These are phyloP conservation scores for Tyto alba DNA, from an alignment of 2,113 vertebrate species.

Conservation along the genomic window DNA sequence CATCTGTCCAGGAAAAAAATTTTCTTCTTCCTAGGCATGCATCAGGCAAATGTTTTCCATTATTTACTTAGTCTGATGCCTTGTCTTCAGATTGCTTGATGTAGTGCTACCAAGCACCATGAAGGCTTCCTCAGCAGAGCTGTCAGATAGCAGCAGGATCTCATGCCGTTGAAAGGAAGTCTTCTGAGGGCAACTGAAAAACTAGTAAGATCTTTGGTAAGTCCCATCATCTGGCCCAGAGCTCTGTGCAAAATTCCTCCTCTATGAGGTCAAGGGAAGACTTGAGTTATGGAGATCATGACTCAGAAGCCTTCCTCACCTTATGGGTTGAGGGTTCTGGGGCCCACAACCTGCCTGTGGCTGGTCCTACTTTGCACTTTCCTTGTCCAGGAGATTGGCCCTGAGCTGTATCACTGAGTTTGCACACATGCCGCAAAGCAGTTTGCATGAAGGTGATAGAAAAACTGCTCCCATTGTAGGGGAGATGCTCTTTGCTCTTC, in stretches of 20 bases:
- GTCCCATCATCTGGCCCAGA: not conserved
- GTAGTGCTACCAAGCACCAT: not conserved
- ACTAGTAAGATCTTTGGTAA: not conserved
- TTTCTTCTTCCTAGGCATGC: not conserved
- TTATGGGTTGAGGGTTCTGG: no score
- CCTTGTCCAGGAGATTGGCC: not conserved
- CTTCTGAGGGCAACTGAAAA: not conserved
- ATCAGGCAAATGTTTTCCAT: not conserved
- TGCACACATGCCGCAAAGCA: not conserved
- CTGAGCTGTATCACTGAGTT: not conserved
- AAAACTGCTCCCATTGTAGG: not conserved
- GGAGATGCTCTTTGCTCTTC: not conserved
- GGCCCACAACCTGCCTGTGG: not conserved
- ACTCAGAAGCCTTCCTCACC: not conserved
- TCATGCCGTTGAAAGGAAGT: not conserved
- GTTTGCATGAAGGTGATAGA: fast-evolving
- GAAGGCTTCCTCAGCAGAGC: not conserved
- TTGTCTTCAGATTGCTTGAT: not conserved
- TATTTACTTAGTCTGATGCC: not conserved
- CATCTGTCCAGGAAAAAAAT: not conserved
- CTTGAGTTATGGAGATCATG: not conserved
- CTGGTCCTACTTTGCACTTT: not conserved
- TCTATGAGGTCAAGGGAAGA: not conserved
- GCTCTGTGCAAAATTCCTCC: not conserved
- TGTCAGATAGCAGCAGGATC: not conserved